Evolutionary conservation across 2,888 invertebrate species (phyloP).

Genomic region (Thymelicus lineola): DNA sequence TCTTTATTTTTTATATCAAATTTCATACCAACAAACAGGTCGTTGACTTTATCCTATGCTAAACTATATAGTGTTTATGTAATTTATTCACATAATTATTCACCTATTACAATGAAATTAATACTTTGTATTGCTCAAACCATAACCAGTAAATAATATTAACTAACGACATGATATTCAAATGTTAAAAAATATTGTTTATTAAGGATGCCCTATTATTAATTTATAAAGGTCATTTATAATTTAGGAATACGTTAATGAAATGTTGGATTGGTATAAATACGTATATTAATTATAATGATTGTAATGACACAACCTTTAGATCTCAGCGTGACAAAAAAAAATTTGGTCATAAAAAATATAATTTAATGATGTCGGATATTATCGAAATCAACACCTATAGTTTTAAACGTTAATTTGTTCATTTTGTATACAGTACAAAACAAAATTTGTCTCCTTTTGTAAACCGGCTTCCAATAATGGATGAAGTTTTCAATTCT

Average conservation of each 20-base stretch:
- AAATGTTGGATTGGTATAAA: not conserved
- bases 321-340: not conserved
- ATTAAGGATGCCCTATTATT: not conserved
- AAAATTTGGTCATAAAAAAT: not conserved
- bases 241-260: not conserved
- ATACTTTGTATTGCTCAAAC: too few relatives aligned
- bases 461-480: too few relatives aligned
- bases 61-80: too few relatives aligned
- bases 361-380: not conserved
- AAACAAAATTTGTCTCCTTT: too few relatives aligned
- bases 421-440: too few relatives aligned
- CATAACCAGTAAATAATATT: not conserved
- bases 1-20: too few relatives aligned
- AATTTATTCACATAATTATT: too few relatives aligned
- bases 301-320: constrained; percentile 1
- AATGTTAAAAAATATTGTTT: not conserved
- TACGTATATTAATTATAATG: not conserved
- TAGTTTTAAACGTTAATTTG: not conserved
- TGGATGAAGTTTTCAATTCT: too few relatives aligned
- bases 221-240: not conserved
- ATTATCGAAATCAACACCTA: not conserved
- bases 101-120: too few relatives aligned
- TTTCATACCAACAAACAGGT: too few relatives aligned
- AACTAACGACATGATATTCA: not conserved
- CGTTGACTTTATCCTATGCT: too few relatives aligned